Conservation (phyloP, 2,113 vertebrate species). For the Ptilorrhoa leucosticta region DNA sequence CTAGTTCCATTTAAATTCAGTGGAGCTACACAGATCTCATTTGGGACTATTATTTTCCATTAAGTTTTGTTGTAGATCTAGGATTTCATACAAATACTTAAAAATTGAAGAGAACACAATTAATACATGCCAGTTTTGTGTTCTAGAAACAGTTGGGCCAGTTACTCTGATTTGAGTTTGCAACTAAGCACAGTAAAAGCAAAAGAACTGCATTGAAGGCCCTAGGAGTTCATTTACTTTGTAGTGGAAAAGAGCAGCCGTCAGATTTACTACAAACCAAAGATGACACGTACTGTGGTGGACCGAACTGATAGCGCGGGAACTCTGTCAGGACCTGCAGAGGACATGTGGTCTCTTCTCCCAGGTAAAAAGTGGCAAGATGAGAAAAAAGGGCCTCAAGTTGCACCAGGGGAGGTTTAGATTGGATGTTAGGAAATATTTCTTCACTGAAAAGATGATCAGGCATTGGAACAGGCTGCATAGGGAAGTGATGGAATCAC, state of each 20-base stretch:
- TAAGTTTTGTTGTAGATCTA: not conserved
- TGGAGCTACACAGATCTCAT: not conserved
- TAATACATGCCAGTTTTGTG: not conserved
- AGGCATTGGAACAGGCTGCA: not conserved
- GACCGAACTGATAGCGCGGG: not conserved
- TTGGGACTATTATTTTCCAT: not conserved
- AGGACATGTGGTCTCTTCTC: not conserved
- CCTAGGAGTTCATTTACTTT: not conserved
- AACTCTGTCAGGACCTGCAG: not conserved
- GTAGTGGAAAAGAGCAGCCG: not conserved
- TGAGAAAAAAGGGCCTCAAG: not conserved
- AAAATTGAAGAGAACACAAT: not conserved
- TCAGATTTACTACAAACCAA: not conserved
- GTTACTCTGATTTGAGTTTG: not conserved
- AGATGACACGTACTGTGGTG: fast-evolving
- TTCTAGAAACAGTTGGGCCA: not conserved
- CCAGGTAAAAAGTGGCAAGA: not conserved
- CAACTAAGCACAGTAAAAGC: not conserved
- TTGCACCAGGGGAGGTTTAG: not conserved
- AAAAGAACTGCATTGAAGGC: not conserved
- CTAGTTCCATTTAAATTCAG: not conserved
- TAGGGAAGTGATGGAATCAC: not conserved
- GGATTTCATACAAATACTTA: not conserved
- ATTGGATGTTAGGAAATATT: not conserved
- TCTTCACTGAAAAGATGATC: not conserved